Evolutionary conservation across 2,888 invertebrate genomes (phyloP), one percentile per base, ranked within the genome.

Genomic region (Pollenia angustigena): DNA sequence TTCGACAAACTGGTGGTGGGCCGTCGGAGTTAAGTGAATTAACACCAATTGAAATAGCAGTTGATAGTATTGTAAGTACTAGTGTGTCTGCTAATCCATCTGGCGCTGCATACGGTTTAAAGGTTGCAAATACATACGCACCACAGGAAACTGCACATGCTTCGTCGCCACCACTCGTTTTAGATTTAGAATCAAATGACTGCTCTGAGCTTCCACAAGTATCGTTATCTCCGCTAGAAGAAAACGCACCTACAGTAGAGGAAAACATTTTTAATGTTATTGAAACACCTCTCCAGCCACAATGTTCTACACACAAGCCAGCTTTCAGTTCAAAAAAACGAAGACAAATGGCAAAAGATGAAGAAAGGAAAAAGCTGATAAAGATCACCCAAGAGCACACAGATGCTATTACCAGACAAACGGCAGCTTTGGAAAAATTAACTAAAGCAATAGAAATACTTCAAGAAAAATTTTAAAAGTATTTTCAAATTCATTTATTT

Each of bases 301-400:
- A 64, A 18, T 1, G 18, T 9, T 46, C 18, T 8, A 18, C 4
- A 7, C 12, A 52, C 4, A 64, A 23, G 23, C 16, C 23, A 23
- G 14, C 23, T 4, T 11, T 4, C 11, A 64, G 11, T 18, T 6
- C 46, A 23, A 64, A 46, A 44, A 64, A 46, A 64, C 46, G 64
- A 6, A 4, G 46, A 46, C 46, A 9, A 46, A 14, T 46, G 12
- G 12, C n/a, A 10, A 64, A 64, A 46, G 44, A 42, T 11, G 18
- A 18, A 46, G 64, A 64, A 18, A 64, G 64, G 12, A 64, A 23
- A 64, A 64, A 64, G 12, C n/a, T 64, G 2, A 44, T 46, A 16
- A 48, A 46, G 46, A 7, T 64, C 48, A 64, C 46, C 6, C 46
- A 64, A 46, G 46, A 46, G 18, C 64, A 64, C 46, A 64, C 64